Base-by-base conservation (phyloP, 2,888 invertebrate species). In the Osedax frankpressi region DNA sequence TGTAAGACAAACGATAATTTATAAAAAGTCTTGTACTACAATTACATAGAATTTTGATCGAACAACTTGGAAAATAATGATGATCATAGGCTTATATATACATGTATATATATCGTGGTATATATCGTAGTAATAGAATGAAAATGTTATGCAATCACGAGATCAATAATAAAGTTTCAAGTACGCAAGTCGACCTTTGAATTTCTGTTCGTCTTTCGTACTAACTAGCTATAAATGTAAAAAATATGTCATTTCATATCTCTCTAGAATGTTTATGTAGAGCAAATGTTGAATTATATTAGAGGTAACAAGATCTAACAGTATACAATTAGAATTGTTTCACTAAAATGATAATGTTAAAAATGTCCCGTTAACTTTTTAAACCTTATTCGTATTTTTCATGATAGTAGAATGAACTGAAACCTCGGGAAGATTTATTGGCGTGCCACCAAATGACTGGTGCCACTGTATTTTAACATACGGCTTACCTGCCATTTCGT, bases 121-220 rank as follows among this genome's bases (percentile, higher is more conserved):
- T n/a, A n/a, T n/a, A n/a, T n/a, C n/a, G n/a, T n/a, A n/a, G n/a
- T n/a, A n/a, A n/a, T n/a, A n/a, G n/a, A n/a, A n/a, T n/a, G n/a
- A n/a, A n/a, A n/a, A n/a, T n/a, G n/a, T n/a, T n/a, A n/a, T n/a
- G n/a, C n/a, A n/a, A n/a, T 65, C 24, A 65, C 14, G n/a, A 28
- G 65, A 65, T 69, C 28, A 69, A 75, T 81, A 83, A 74, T 82
- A 84, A 19, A 84, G 78, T 76, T 83, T 83, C 71, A 84, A 77
- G 75, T 84, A 84, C 2, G 84, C 84, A 75, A 84, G 77, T 76
- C 81, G 81, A 76, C 83, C 77, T 73, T 82, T 81, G 76, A 80
- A 83, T 76, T 82, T 84, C 76, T 82, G 81, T 73, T 82, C 83
- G 75, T 82, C 83, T 76, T 81, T 83, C 44, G 84, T 84, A 76